Evolutionary conservation across 2,113 vertebrate genomes (phyloP).

Genomic region (Nothocercus nigrocapillus): DNA sequence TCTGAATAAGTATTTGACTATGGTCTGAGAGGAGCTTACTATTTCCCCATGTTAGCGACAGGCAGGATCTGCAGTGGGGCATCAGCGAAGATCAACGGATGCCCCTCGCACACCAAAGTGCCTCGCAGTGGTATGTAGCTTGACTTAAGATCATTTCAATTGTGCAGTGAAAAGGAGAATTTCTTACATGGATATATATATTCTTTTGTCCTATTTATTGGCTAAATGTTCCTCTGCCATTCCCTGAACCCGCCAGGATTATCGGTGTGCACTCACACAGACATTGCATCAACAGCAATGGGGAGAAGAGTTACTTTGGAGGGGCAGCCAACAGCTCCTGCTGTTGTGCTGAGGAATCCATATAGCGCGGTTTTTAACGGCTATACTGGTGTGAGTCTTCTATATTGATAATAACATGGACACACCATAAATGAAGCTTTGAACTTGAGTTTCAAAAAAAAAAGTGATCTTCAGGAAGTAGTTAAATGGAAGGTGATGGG

Average conservation of each 20-base stretch:
- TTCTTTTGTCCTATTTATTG: neutral
- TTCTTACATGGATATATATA: neutral
- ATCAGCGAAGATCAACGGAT: neutral
- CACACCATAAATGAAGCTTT: neutral
- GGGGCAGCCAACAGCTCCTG: neutral
- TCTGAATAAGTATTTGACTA: neutral
- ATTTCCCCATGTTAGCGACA: neutral
- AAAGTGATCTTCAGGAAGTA: neutral
- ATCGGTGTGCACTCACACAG: neutral
- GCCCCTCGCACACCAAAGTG: neutral
- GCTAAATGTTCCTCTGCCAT: neutral
- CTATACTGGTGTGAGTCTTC: neutral
- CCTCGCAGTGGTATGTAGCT: neutral
- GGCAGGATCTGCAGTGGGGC: neutral
- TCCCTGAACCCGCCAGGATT: accelerated
- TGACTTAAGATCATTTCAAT: neutral
- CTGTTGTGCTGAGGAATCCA: neutral
- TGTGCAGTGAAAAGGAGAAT: neutral
- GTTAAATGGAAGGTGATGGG: neutral
- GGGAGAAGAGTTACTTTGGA: neutral
- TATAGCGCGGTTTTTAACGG: neutral
- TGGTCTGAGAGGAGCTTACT: neutral
- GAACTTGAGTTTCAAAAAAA: neutral
- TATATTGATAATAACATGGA: neutral
- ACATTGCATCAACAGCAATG: neutral